phyloP scores from a whole-genome alignment of 2,113 vertebrate genomes.

The Sapajus apella region DNA sequence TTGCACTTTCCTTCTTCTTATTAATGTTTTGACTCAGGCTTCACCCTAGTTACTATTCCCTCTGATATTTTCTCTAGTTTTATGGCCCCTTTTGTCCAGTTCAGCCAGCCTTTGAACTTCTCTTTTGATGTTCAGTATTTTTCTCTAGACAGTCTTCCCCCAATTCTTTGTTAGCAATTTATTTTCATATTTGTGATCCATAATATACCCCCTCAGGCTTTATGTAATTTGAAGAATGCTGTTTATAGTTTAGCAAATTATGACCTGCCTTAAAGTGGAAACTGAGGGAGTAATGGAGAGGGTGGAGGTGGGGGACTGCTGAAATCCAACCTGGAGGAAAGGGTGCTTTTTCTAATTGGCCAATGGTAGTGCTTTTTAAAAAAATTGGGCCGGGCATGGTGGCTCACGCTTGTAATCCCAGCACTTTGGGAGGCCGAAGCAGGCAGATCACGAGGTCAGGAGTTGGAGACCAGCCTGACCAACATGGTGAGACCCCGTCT shows the following conservation, averaged over 20 bases:
- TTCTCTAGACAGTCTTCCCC: neutral
- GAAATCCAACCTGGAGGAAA: neutral
- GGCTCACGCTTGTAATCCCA: no score
- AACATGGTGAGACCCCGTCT: no score
- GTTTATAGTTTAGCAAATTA: neutral
- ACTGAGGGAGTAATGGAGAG: neutral
- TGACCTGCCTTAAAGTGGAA: neutral
- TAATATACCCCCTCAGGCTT: no score
- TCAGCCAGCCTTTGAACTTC: neutral
- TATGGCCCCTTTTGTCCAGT: neutral
- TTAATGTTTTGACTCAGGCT: neutral
- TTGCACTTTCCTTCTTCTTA: neutral
- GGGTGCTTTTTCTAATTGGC: neutral
- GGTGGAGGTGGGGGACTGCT: rapidly evolving
- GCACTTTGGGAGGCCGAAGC: no score
- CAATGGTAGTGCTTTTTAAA: no score
- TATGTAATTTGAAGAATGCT: neutral
- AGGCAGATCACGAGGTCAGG: no score
- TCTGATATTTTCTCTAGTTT: neutral
- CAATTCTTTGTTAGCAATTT: neutral
- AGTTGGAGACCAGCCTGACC: no score
- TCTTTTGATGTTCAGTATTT: neutral
- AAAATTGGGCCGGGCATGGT: no score
- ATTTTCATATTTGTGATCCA: neutral
- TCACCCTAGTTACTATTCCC: neutral